Conservation (phyloP, 2,888 invertebrate genomes). For the Chironomus tentans region DNA sequence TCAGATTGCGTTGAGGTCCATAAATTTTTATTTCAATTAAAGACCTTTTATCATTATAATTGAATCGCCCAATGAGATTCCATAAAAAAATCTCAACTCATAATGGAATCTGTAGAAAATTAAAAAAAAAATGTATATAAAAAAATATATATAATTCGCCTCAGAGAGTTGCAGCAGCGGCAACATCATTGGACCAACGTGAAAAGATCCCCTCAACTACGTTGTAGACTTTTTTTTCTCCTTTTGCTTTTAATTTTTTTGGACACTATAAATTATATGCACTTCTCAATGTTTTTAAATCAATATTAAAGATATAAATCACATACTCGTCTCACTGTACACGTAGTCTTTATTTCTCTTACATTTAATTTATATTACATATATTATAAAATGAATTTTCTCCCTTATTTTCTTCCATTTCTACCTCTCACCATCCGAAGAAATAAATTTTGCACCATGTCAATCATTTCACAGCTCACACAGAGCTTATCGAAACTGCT, state of each 20-base stretch:
- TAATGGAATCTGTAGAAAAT: neutral
- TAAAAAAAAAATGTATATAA: neutral
- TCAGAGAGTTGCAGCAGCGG: too few species aligned
- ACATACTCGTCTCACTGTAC: conserved; percentile 1
- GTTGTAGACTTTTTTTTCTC: neutral
- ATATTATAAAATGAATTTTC: neutral
- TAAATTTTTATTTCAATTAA: conserved; percentile 18
- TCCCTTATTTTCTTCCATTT: neutral
- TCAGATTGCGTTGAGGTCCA: conserved; percentile 2
- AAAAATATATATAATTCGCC: too few species aligned
- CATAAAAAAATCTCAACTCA: neutral
- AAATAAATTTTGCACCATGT: conserved; percentile 11
- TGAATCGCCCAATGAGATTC: conserved; percentile 9
- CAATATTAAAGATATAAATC: conserved; percentile 14
- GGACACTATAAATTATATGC: neutral
- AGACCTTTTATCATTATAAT: conserved; percentile 8
- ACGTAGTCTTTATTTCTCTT: neutral
- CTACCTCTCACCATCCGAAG: neutral
- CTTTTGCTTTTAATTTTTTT: neutral
- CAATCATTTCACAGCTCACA: conserved; percentile 7
- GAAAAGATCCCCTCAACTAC: neutral
- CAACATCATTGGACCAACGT: too few species aligned
- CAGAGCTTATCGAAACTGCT: neutral
- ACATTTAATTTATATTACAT: neutral
- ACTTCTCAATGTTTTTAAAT: conserved; percentile 6